Evolutionary conservation across 2,797 vertebrate species (phyloP).

Genomic region (Phrynocephalus vlangalii): DNA sequence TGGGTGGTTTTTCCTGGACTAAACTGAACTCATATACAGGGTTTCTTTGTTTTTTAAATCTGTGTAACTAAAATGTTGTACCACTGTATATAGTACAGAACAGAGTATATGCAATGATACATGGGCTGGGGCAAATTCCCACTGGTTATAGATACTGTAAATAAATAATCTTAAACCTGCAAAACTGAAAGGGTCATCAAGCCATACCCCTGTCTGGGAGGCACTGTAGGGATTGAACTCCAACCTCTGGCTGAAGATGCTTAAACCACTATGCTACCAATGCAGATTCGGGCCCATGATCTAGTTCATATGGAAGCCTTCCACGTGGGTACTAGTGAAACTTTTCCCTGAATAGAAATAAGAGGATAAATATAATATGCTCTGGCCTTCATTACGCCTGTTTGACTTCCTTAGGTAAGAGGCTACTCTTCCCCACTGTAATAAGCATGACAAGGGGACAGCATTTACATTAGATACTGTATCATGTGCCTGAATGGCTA

Average conservation of each 20-base stretch:
- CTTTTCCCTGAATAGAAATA: too few relatives aligned
- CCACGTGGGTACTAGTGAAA: not conserved
- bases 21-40: conserved; percentile 74
- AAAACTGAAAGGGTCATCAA: too few relatives aligned
- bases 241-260: too few relatives aligned
- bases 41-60: not conserved
- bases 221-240: too few relatives aligned
- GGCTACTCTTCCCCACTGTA: not conserved
- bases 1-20: conserved; percentile 73
- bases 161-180: too few relatives aligned
- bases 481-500: too few relatives aligned
- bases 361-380: not conserved
- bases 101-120: not conserved
- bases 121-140: not conserved
- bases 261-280: not conserved
- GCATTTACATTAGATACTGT: not conserved
- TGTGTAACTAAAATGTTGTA: too few relatives aligned
- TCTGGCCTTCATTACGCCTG: not conserved
- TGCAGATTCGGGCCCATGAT: not conserved
- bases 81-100: not conserved
- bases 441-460: not conserved
- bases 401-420: not conserved
- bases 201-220: too few relatives aligned
- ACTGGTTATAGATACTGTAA: too few relatives aligned
- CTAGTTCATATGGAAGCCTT: not conserved